These are phyloP conservation scores for Bombyx mori DNA, from an alignment of 1,140 invertebrate species.

Conservation along the genomic window DNA sequence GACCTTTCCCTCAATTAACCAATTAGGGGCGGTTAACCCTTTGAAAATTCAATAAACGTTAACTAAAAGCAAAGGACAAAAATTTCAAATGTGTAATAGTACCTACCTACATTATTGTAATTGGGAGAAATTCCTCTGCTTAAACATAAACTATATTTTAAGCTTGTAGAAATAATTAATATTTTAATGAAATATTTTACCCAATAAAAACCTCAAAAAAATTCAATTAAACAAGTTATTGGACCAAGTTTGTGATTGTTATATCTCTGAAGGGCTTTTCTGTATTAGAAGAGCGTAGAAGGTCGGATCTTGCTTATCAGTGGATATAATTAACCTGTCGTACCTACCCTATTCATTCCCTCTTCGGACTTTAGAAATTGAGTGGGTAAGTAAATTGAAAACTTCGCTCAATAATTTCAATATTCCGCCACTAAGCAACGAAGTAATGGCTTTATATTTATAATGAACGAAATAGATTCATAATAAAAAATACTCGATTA, in stretches of 20 bases:
- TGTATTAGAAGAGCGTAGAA: slow-evolving; percentile 3
- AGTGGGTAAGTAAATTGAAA: slow-evolving; percentile 9
- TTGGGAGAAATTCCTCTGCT: background rate
- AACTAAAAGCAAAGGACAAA: slow-evolving; percentile 15
- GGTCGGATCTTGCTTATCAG: slow-evolving; percentile 7
- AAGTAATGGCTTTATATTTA: too few relatives aligned
- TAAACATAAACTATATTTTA: too few relatives aligned
- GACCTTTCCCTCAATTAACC: slow-evolving; percentile 31
- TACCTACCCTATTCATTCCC: slow-evolving; percentile 9
- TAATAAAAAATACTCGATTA: too few relatives aligned
- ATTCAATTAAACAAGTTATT: too few relatives aligned
- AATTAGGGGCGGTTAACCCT: slow-evolving; percentile 26
- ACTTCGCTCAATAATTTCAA: slow-evolving; percentile 6
- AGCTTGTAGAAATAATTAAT: too few relatives aligned
- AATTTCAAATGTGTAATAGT: too few relatives aligned
- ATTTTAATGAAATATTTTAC: too few relatives aligned
- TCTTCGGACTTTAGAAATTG: slow-evolving; percentile 10
- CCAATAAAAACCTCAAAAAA: too few relatives aligned
- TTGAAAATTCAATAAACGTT: slow-evolving; percentile 28
- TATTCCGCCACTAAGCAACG: background rate
- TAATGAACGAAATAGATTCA: too few relatives aligned
- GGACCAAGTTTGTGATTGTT: too few relatives aligned
- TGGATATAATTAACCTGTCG: slow-evolving; percentile 9
- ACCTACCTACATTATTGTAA: background rate
- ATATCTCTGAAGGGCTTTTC: too few relatives aligned